Base-by-base conservation (phyloP, 2,797 vertebrate genomes). In the Sebastes kiyomatsui region DNA sequence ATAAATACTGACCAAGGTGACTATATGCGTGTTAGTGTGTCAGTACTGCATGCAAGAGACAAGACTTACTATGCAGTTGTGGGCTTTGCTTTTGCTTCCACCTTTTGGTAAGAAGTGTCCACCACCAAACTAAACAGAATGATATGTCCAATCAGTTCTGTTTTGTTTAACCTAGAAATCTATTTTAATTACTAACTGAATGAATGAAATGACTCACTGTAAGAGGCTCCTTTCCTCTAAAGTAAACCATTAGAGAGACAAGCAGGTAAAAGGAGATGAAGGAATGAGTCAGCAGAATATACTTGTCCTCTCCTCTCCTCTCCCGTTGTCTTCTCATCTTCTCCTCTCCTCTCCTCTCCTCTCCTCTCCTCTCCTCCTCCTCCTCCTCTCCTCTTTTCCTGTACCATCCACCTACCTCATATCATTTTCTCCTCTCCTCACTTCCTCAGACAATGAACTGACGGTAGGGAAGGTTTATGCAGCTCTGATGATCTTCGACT, bases 401-500 rank as follows among this genome's bases (percentile, higher is more conserved):
- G 2, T 18, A 13, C 20, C 68, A 5, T 74, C 32, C 5, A n/a
- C 14, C 38, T 8, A 56, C 27, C 33, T 78, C 30, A 32, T 35
- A 28, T 66, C 0, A 14, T 65, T 16, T 16, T 85, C 9, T 86
- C 10, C 59, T 79, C 75, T 67, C 23, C 72, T 64, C 88, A 12
- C 52, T 18, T 73, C 64, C 62, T 56, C 92, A 99, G 98, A 96
- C 2, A 98, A 98, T 72, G 98, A 99, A 91, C 96, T 99, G 94
- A 99, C 98, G 0, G 97, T 99, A 79, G 98, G 98, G 56, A 99
- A 99, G 87, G 98, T 99, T 60, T 99, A 99, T 0, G 98, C 98
- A 0, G 98, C 98, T 0, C 95, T 98, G 76, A 99, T 99, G 98
- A 99, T 99, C 91, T 98, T 99, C 0, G 98, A 99, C 94, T 99